Base-by-base conservation (phyloP, 2,113 vertebrate species). In the Pelecanus crispus region DNA sequence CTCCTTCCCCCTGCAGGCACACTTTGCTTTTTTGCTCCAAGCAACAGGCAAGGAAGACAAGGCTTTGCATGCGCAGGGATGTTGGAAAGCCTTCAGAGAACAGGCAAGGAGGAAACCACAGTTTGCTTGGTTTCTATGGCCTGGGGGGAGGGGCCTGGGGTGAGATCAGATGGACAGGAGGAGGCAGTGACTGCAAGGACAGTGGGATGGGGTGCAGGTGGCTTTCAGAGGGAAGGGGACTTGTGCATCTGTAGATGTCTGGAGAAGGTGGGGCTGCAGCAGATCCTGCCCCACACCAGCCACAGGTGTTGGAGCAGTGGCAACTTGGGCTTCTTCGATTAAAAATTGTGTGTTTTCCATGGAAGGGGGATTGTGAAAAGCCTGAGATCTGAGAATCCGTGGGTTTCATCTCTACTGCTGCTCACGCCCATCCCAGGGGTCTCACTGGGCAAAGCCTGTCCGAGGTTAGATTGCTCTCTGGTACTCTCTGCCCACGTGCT, bases 401-500 rank as follows among this genome's bases (percentile, higher is more conserved):
- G 5, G 19, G 5, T 24, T 72, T 73, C 0, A 0, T 7, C 53
- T 79, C 49, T 1, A 3, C 77, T 73, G 71, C 16, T 0, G 0
- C 17, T 56, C 40, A 14, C 15, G 25, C 32, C 4, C 0, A 12
- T 79, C 38, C 53, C 0, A 0, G 26, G 19, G 28, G 24, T 81
- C 31, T 45, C 5, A 11, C 38, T 63, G 58, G 31, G 28, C 44
- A 78, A 63, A 67, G 42, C 36, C 73, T 9, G 22, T 31, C 45
- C 13, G 12, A 25, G 78, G 31, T 29, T 8, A 14, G 47, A 20
- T 45, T 29, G 7, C 26, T 67, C 45, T 52, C 49, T 0, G 0
- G 20, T 0, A 0, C 2, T 1, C 52, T 50, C 66, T 55, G n/a
- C 56, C 36, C 36, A 5, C 0, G 1, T 1, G 1, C 42, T 38